Evolutionary conservation across 1,140 invertebrate genomes (phyloP).

Genomic region (Popillia japonica): DNA sequence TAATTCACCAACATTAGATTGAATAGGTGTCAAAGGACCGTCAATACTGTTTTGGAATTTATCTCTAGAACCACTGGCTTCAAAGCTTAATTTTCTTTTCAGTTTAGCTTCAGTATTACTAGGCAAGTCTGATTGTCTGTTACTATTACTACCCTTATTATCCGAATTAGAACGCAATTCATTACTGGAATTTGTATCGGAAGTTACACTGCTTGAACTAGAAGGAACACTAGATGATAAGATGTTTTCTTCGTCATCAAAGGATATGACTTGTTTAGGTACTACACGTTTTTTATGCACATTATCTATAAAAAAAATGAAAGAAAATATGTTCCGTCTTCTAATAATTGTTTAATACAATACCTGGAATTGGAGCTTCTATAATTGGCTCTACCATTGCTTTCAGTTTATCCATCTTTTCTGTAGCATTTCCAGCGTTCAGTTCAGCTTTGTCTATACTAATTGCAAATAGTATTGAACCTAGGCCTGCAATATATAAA

Average conservation of each 20-base stretch:
- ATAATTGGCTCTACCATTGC: conserved; percentile 62
- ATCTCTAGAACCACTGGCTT: conserved; percentile 54
- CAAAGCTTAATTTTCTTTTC: conserved; percentile 52
- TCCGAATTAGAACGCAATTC: conserved; percentile 28
- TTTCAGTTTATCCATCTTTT: conserved; percentile 47
- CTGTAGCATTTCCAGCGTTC: conserved; percentile 63
- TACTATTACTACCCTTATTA: neutral
- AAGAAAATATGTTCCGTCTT: neutral
- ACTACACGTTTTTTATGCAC: conserved; percentile 54
- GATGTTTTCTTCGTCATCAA: conserved; percentile 55
- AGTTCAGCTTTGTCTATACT: conserved; percentile 86
- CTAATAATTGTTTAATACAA: neutral
- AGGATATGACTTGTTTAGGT: conserved; percentile 57
- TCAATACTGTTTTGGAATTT: conserved; percentile 53
- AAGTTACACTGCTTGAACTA: conserved; percentile 52
- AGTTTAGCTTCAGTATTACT: conserved; percentile 40
- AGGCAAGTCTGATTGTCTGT: conserved; percentile 31
- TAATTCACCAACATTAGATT: conserved; percentile 62
- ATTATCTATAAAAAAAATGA: neutral
- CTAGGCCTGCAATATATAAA: conserved; percentile 68
- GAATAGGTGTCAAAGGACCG: conserved; percentile 62
- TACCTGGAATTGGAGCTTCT: conserved; percentile 59
- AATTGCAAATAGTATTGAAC: conserved; percentile 88
- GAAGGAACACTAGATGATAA: conserved; percentile 56
- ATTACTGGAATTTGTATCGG: conserved; percentile 48